A percentile compares a stretch with the other conserved stretches of the same genome.
These are phyloP conservation scores for Apteryx mantelli DNA, from an alignment of 2,113 vertebrate genomes.

Conservation along the genomic window DNA sequence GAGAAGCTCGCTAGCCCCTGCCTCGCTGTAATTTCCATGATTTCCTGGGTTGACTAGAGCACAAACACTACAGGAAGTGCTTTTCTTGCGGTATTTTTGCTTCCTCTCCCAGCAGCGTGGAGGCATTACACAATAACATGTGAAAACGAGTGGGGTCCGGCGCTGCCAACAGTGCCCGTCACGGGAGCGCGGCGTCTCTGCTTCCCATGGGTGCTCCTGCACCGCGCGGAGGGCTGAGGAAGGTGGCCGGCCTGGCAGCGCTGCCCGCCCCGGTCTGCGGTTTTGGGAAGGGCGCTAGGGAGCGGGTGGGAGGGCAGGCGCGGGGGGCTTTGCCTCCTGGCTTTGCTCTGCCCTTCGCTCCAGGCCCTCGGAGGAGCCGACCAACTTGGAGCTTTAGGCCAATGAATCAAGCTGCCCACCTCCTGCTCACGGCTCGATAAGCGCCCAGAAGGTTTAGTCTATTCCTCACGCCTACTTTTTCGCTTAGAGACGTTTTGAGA, in stretches of 20 bases:
- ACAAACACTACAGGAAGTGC: constrained; percentile 50
- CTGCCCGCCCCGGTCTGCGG: too few species aligned
- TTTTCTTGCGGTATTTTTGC: constrained; percentile 43
- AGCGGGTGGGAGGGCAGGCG: background rate
- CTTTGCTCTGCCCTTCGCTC: background rate
- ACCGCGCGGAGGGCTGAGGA: fast-evolving
- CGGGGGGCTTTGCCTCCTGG: background rate
- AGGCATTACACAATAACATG: constrained; percentile 3
- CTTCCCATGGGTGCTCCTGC: background rate
- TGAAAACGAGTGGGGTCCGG: constrained; percentile 19
- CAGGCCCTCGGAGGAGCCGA: background rate
- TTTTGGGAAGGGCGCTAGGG: background rate
- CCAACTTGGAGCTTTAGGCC: background rate
- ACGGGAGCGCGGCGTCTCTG: background rate
- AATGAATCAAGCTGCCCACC: background rate
- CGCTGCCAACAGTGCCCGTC: fast-evolving
- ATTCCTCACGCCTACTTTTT: background rate
- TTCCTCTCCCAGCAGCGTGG: constrained; percentile 14
- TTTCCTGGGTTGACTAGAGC: constrained; percentile 46
- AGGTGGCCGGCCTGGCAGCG: background rate
- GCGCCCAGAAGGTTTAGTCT: background rate
- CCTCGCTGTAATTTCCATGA: constrained; percentile 15
- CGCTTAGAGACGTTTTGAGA: background rate
- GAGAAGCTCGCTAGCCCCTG: background rate
- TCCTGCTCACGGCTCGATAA: background rate